Evolutionary conservation across 1,140 invertebrate species (phyloP), one percentile per base, ranked within the genome.

Genomic region (Lysiphlebus fabarum): DNA sequence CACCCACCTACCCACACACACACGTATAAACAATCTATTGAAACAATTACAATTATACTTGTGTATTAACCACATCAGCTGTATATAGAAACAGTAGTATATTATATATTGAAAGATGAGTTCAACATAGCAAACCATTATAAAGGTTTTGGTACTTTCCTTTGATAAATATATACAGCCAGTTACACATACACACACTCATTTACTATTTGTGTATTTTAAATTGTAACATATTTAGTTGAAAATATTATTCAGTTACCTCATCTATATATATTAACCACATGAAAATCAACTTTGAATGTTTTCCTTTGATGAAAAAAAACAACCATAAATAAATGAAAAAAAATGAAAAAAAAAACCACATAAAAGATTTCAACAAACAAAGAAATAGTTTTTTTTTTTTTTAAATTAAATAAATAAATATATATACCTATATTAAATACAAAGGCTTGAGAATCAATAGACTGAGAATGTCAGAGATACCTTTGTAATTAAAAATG

Each of bases 181-280:
- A 40, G 45, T 51, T 26, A 11, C 33, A 43, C 48, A 8, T 42
- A 34, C 49, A 60, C 36, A 55, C 9, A 38, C 51, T 55, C 53
- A 53, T 41, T 12, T 55, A 49, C 45, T 26, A 26, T 26, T 26
- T 26, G 1, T 26, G 17, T 26, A 26, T 26, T 26, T 54, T 34
- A 51, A 44, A 8, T 34, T 67, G 70, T 68, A 74, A 74, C 75
- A 70, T 71, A 76, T 78, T 79, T 74, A 76, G 75, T 77, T 76
- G 72, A 73, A 77, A 72, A 72, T 76, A 77, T 78, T 75, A 75
- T 77, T 77, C 70, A 74, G 71, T 78, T 75, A 75, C 71, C 61
- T 72, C 61, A 26, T 26, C 17, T 4, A 75, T 75, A 79, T 4
- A 75, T 75, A 79, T 79, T 77, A 72, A 76, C 59, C 62, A 60